Base-by-base conservation (phyloP, 2,888 invertebrate species). In the Ferrisia virgata region DNA sequence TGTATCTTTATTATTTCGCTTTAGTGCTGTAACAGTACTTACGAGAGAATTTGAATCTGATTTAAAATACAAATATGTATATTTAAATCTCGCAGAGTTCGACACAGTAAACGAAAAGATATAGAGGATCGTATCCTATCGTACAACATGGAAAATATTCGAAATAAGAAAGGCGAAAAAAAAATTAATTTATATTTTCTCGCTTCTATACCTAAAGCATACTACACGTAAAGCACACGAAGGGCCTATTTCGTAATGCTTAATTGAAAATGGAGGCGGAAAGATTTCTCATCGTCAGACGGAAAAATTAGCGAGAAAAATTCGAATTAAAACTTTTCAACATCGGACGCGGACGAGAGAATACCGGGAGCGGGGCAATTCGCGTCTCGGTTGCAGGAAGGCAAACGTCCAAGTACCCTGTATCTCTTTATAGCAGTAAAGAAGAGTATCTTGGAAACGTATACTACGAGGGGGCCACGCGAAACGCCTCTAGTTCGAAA, bases 401-500 rank as follows among this genome's bases (percentile, higher is more conserved):
- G n/a, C n/a, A n/a, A n/a, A n/a, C 18, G 47, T 36, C 8, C 36
- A 36, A 8, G 36, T 36, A 36, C 36, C 36, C 36, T 3, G 36
- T 36, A 36, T 6, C 8, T 3, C 36, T 8, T 3, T 36, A n/a
- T 8, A 18, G 0, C 18, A 47, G n/a, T 18, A 18, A n/a, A n/a
- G n/a, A n/a, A n/a, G n/a, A n/a, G 33, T 64, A 64, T 64, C 58
- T 64, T 8, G 0, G 28, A 9, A 64, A 33, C 22, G 53, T 11
- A 53, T n/a, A n/a, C n/a, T n/a, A n/a, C 53, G 53, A 31, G n/a
- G 11, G n/a, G 25, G 22, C 47, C 47, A n/a, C 72, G 31, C 15
- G 72, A 72, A 79, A 43, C 40, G 79, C 79, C 79, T 25, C 31
- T 47, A 47, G 79, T 79, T 53, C 31, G 79, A 79, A 79, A 79